These are phyloP conservation scores for Empidonax alnorum DNA, from an alignment of 2,113 vertebrate species.

Conservation along the genomic window DNA sequence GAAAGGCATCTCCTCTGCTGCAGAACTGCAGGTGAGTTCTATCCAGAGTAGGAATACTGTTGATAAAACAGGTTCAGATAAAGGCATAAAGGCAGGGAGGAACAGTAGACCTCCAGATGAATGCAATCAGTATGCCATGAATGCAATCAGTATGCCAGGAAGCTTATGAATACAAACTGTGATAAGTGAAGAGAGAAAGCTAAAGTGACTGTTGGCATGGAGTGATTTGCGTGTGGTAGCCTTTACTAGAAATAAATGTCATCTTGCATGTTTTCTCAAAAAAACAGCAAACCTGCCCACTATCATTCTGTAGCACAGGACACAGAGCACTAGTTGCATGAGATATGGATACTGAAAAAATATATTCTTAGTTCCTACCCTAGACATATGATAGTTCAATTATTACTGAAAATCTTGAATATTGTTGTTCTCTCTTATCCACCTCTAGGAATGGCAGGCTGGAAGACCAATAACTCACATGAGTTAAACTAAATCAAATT, in stretches of 20 bases:
- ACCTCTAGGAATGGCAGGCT: neutral
- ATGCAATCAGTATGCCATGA: neutral
- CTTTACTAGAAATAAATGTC: neutral
- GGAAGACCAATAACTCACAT: neutral
- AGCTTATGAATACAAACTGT: neutral
- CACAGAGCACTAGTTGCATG: accelerated
- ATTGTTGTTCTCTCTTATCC: neutral
- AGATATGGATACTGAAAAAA: neutral
- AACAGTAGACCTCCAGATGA: neutral
- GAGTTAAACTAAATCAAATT: neutral
- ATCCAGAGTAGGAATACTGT: neutral
- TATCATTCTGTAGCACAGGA: neutral
- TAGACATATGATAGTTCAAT: neutral
- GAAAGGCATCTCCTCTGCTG: neutral
- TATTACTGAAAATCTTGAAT: neutral
- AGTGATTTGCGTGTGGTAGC: neutral
- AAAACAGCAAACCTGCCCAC: neutral
- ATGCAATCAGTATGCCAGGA: neutral
- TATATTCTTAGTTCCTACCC: neutral
- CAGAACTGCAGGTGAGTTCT: neutral
- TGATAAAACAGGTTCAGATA: neutral
- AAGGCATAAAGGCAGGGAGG: neutral
- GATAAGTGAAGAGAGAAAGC: neutral
- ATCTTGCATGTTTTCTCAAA: neutral
- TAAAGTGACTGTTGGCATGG: neutral